Evolutionary conservation across 1,140 invertebrate genomes (phyloP), one percentile per base, ranked within the genome.

Genomic region (Eriocheir sinensis): DNA sequence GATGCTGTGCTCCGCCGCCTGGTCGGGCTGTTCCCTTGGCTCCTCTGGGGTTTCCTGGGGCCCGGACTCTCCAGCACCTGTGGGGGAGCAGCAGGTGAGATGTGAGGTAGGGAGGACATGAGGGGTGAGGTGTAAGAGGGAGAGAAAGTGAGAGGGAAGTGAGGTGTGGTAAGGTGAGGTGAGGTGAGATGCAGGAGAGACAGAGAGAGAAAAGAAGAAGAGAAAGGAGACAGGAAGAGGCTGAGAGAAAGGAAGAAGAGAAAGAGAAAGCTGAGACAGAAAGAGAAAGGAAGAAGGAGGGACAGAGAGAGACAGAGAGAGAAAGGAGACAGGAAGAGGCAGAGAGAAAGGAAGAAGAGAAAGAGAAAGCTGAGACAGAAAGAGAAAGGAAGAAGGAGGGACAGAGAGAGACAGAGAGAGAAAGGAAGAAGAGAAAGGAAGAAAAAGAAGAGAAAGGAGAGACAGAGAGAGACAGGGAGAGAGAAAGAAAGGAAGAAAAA

Each of bases 31-130:
- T 94, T 90, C n/a, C 60, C 60, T 44, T 89, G 91, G 32, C 96
- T 96, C 80, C 97, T 96, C 44, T 96, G 96, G 12, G 97, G 97
- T 95, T 97, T 97, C 89, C 96, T 96, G 92, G 97, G 97, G 27
- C 97, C 97, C 83, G 96, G 96, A 94, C 96, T 96, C 90, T 96
- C 95, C 85, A 97, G 93, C 2, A 97, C 96, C 97, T 97, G 95
- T 81, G 72, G 79, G 38, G 30, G 60, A 86, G 80, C n/a, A n/a
- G 60, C n/a, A 72, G n/a, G n/a, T 72, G 60, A 72, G n/a, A n/a
- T 97, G 95, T 81, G 72, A 40, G 38, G 30, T 36, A 86, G 80
- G 34, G 27, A 27, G 80, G 34, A 27, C n/a, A 27, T 81, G 80
- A 30, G 80, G 80, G 27, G 34, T 4, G 27, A 81, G 4, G 27